Percentiles rank a stretch among this genome's conserved stretches.
Evolutionary conservation across 2,113 vertebrate genomes (phyloP).

Genomic region (Sialia sialis): DNA sequence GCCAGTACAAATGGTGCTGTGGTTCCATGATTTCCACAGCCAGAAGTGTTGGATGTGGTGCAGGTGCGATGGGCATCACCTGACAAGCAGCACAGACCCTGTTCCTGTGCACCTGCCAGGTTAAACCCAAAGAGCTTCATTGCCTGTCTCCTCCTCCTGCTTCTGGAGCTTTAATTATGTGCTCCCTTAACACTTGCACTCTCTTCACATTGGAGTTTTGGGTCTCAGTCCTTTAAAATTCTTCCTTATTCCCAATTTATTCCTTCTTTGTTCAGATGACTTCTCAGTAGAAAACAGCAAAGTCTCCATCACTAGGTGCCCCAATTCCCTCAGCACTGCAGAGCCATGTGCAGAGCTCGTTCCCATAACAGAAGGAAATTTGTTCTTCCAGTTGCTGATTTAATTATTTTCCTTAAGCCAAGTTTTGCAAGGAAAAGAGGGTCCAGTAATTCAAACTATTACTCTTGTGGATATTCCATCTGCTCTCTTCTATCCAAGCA

Average conservation of each 20-base stretch:
- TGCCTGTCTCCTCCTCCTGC: not conserved
- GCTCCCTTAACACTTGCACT: not conserved
- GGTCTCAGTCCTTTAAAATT: not conserved
- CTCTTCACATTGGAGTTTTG: not conserved
- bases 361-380: not conserved
- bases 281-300: not conserved
- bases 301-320: not conserved
- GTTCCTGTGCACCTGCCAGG: not conserved
- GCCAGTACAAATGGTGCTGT: not conserved
- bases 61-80: not conserved
- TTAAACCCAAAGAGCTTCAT: fast-evolving
- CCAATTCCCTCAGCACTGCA: not conserved
- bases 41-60: fast-evolving
- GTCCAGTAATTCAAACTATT: not conserved
- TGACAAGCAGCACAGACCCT: not conserved
- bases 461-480: not conserved
- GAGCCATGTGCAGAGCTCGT: not conserved
- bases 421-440: not conserved
- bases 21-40: not conserved
- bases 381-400: not conserved
- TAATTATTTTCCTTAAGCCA: not conserved
- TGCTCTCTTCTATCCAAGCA: not conserved
- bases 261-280: not conserved
- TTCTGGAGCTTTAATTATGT: fast-evolving
- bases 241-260: not conserved